Evolutionary conservation across 2,113 vertebrate species (phyloP).

Genomic region (Collichthys lucidus): DNA sequence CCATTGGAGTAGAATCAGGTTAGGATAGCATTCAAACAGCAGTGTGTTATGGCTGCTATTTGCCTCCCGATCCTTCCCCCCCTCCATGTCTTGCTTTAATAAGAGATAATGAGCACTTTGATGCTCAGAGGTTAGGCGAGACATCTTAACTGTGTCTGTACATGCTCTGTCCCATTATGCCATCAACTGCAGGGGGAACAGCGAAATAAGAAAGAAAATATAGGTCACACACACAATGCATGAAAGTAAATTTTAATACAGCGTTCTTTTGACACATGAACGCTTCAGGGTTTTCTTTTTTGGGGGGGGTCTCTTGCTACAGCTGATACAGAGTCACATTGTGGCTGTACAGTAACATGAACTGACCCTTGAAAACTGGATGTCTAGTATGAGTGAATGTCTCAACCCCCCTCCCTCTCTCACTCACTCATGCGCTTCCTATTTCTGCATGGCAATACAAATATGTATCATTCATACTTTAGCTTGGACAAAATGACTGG

Average conservation of each 20-base stretch:
- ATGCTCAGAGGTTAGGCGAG: conserved; percentile 26
- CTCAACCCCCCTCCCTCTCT: conserved; percentile 49
- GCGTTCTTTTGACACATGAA: not conserved
- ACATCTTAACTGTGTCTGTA: conserved; percentile 33
- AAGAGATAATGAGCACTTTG: conserved; percentile 40
- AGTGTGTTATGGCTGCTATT: conserved; percentile 2
- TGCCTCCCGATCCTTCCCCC: conserved; percentile 1
- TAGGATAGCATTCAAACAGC: conserved; percentile 13
- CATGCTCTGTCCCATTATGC: conserved; percentile 25
- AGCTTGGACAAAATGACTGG: conserved; percentile 10
- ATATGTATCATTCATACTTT: conserved; percentile 32
- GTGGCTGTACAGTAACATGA: conserved; percentile 70
- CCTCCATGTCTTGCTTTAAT: conserved; percentile 14
- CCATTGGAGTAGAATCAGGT: conserved; percentile 18
- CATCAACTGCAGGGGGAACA: not conserved
- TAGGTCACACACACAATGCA: conserved; percentile 1
- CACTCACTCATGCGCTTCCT: conserved; percentile 57
- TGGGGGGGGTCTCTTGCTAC: not conserved
- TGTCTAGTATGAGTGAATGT: conserved; percentile 65
- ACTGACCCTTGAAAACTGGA: conserved; percentile 53
- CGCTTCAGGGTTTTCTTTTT: not conserved
- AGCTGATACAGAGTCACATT: conserved; percentile 20
- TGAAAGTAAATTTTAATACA: not conserved
- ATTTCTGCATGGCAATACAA: conserved; percentile 52
- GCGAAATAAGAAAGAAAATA: not conserved